Percentiles rank a stretch among this genome's conserved stretches.
phyloP scores from a whole-genome alignment of 2,797 vertebrate species.

The Schizopygopsis malacanthus region DNA sequence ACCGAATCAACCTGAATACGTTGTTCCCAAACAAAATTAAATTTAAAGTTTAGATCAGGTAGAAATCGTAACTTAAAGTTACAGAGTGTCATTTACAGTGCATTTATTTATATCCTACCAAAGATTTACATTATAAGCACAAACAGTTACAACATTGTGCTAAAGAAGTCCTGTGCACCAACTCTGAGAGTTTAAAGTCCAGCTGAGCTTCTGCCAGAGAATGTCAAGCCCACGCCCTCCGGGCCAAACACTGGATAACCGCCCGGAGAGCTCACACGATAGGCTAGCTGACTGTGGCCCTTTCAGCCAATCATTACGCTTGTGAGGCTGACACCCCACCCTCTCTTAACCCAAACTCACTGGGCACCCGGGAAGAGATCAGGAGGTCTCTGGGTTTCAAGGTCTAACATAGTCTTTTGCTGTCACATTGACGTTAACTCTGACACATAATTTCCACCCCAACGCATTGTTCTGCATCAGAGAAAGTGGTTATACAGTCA shows the following conservation, averaged over 20 bases:
- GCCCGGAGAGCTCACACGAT: slow-evolving; percentile 58
- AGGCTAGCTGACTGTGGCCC: slow-evolving; percentile 41
- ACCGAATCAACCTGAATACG: not conserved
- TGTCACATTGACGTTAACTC: slow-evolving; percentile 33
- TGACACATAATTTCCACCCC: not conserved
- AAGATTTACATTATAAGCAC: slow-evolving; percentile 3
- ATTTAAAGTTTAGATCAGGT: not conserved
- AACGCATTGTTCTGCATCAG: not conserved
- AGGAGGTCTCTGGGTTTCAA: slow-evolving; percentile 21
- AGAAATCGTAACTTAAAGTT: not conserved
- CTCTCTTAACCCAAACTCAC: slow-evolving; percentile 49
- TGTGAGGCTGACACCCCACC: slow-evolving; percentile 55
- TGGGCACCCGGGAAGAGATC: slow-evolving; percentile 33
- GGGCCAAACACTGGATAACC: slow-evolving; percentile 45
- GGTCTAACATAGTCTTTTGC: slow-evolving; percentile 42
- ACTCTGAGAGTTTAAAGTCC: slow-evolving; percentile 45
- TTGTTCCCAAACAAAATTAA: not conserved
- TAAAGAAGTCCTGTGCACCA: slow-evolving; percentile 29
- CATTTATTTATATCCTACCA: not conserved
- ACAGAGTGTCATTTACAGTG: not conserved
- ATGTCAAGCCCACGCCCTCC: slow-evolving; percentile 52
- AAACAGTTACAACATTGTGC: slow-evolving; percentile 19
- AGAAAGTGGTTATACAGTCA: not conserved
- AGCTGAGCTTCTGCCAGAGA: slow-evolving; percentile 55
- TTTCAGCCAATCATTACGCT: slow-evolving; percentile 56